Evolutionary conservation across 2,888 invertebrate genomes (phyloP).

Genomic region (Cephonodes hylas): DNA sequence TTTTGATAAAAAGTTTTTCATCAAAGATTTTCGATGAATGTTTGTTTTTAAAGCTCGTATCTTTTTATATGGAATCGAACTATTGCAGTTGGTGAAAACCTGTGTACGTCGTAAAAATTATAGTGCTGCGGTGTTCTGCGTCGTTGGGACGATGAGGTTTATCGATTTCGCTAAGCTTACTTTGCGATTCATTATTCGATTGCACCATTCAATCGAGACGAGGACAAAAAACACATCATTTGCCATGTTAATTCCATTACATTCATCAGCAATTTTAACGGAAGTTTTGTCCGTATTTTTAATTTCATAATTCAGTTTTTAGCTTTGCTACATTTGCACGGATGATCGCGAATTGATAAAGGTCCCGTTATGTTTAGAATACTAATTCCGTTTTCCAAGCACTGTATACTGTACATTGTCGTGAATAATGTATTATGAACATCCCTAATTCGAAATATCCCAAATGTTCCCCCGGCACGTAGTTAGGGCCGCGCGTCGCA

Average conservation of each 20-base stretch:
- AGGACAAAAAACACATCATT: background rate
- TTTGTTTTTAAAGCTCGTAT: background rate
- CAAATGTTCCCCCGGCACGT: constrained; percentile 32
- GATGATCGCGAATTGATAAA: background rate
- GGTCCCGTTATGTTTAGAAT: background rate
- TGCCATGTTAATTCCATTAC: background rate
- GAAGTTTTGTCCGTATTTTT: background rate
- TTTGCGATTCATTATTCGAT: background rate
- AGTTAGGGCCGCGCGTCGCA: constrained; percentile 5
- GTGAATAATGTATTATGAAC: constrained; percentile 47
- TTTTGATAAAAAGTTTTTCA: too few species aligned
- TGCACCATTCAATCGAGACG: background rate
- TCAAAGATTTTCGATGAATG: too few species aligned
- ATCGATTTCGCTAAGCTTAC: background rate
- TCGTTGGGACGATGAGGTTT: background rate
- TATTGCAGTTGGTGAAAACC: background rate
- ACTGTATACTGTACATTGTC: constrained; percentile 20
- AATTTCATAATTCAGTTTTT: background rate
- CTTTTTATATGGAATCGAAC: background rate
- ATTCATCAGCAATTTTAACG: background rate
- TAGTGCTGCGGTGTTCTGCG: background rate
- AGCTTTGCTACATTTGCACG: background rate
- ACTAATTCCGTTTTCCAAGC: background rate
- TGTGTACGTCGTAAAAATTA: too few species aligned
- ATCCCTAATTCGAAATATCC: constrained; percentile 50